phyloP scores from a whole-genome alignment of 1,140 invertebrate genomes.

The Drosophila sucinea region DNA sequence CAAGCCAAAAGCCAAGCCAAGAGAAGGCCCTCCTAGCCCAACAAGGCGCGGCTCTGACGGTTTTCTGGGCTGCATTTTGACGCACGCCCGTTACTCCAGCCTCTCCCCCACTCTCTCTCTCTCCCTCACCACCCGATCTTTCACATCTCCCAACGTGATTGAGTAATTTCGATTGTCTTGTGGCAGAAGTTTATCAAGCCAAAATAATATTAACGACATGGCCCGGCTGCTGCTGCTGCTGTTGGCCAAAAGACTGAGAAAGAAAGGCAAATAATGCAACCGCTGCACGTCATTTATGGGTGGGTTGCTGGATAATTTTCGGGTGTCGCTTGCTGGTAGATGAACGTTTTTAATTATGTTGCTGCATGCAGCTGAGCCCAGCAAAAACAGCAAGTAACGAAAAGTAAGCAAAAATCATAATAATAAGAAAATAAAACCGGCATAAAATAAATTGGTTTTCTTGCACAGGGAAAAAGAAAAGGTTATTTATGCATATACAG shows the following conservation, averaged over 20 bases:
- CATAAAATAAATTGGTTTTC: constrained; percentile 61
- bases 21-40: constrained; percentile 28
- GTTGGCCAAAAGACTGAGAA: constrained; percentile 44
- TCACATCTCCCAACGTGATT: constrained; percentile 58
- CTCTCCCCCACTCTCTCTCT: constrained; percentile 1
- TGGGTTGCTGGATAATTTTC: constrained; percentile 45
- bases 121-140: constrained; percentile 8
- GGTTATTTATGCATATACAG: constrained; percentile 20
- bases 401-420: constrained; percentile 34
- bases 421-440: constrained; percentile 20
- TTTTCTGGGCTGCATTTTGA: constrained; percentile 65
- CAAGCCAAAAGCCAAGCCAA: constrained; percentile 9
- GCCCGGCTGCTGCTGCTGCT: constrained; percentile 45
- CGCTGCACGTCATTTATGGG: constrained; percentile 77
- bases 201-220: constrained; percentile 82
- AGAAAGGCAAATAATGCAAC: constrained; percentile 78
- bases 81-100: constrained; percentile 44
- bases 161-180: constrained; percentile 81
- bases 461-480: constrained; percentile 28
- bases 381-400: neutral
- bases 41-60: constrained; percentile 66
- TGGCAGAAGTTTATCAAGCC: constrained; percentile 81
- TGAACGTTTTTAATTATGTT: constrained; percentile 73
- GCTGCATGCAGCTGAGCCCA: constrained; percentile 31
- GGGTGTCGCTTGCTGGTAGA: constrained; percentile 29